phyloP scores from a whole-genome alignment of 2,113 vertebrate genomes.

The Proterorhinus semilunaris region DNA sequence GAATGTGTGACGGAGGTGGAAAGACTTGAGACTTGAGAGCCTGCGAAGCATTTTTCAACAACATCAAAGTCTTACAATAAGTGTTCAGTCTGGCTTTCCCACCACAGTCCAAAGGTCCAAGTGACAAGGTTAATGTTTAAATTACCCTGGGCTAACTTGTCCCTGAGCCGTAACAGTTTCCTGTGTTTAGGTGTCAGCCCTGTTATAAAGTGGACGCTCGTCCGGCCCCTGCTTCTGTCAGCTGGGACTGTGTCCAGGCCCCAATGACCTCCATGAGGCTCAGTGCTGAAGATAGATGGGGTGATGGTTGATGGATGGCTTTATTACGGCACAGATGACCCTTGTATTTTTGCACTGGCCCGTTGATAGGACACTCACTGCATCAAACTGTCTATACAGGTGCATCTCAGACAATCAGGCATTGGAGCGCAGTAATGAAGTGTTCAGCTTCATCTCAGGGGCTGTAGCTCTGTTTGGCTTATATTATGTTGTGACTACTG shows the following conservation, averaged over 20 bases:
- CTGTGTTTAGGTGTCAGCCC: slow-evolving; percentile 1
- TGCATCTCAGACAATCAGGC: not conserved
- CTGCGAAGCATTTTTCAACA: too few relatives aligned
- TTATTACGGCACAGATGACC: slow-evolving; percentile 11
- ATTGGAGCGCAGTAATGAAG: not conserved
- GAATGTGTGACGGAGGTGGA: too few relatives aligned
- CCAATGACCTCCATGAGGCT: not conserved
- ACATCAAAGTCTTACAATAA: not conserved
- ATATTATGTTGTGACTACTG: too few relatives aligned
- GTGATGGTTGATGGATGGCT: slow-evolving; percentile 3
- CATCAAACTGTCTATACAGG: not conserved
- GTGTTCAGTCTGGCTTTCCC: not conserved
- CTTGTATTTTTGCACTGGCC: slow-evolving; percentile 3
- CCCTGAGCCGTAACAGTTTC: not conserved
- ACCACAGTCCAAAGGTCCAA: slow-evolving; percentile 1
- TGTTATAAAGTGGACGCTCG: slow-evolving; percentile 2
- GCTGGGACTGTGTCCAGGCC: not conserved
- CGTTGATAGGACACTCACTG: not conserved
- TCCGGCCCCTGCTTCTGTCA: not conserved
- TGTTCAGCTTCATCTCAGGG: too few relatives aligned
- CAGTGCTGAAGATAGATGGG: not conserved
- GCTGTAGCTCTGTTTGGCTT: too few relatives aligned
- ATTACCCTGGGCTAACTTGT: not conserved
- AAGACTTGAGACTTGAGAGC: too few relatives aligned
- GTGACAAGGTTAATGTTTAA: slow-evolving; percentile 9